Percentiles rank a stretch among this genome's conserved stretches.
Conservation (phyloP, 2,113 vertebrate species). For the Perca fluviatilis region DNA sequence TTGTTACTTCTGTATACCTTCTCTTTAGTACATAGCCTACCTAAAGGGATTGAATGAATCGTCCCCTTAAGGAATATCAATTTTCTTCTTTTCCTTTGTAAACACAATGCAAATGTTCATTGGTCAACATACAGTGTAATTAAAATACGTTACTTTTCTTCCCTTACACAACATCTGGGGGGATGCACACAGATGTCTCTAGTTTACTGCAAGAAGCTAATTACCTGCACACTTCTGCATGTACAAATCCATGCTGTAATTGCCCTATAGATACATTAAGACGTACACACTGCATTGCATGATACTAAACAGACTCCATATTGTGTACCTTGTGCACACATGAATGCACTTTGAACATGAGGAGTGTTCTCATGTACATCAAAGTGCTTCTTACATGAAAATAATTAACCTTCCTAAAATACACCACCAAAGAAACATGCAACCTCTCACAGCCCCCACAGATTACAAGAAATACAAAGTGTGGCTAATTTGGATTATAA, state of each 20-base stretch:
- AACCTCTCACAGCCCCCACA: constrained; percentile 42
- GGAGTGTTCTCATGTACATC: constrained; percentile 35
- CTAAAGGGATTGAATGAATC: neutral
- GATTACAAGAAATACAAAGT: constrained; percentile 57
- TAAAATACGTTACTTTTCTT: constrained; percentile 7
- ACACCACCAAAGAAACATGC: constrained; percentile 30
- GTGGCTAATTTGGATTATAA: constrained; percentile 70
- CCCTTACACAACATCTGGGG: constrained; percentile 32
- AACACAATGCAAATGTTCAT: neutral
- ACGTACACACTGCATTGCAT: neutral
- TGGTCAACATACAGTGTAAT: constrained; percentile 2
- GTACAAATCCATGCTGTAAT: neutral
- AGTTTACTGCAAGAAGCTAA: neutral
- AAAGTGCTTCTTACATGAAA: constrained; percentile 37
- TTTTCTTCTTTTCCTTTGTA: neutral
- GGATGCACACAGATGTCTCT: constrained; percentile 20
- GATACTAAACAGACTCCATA: neutral
- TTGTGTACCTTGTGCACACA: neutral
- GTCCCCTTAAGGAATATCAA: neutral
- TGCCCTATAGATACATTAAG: neutral
- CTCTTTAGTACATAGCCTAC: neutral
- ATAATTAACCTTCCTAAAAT: constrained; percentile 55
- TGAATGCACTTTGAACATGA: constrained; percentile 9
- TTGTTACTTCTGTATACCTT: neutral
- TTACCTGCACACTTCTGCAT: constrained; percentile 1